Conservation (phyloP, 1,140 invertebrate genomes). For the Aphaenogaster rudis region DNA sequence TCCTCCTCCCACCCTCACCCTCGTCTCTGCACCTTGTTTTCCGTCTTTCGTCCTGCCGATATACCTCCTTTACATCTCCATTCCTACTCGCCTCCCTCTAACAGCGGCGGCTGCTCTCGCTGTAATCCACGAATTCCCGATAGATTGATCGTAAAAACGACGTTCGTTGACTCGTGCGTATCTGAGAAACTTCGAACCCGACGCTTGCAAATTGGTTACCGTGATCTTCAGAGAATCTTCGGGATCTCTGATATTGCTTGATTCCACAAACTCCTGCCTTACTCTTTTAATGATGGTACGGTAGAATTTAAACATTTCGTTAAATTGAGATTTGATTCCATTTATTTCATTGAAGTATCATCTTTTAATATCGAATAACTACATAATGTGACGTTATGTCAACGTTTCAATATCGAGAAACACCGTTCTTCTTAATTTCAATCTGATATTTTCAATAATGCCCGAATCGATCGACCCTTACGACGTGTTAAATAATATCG, state of each 20-base stretch:
- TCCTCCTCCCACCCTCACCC: background rate
- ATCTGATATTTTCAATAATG: background rate
- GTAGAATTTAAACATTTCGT: background rate
- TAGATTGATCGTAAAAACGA: conserved; percentile 75
- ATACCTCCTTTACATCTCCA: conserved; percentile 23
- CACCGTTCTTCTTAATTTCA: background rate
- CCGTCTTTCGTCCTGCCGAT: conserved; percentile 9
- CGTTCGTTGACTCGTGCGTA: conserved; percentile 67
- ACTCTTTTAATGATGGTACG: background rate
- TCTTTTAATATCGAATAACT: background rate
- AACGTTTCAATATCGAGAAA: background rate
- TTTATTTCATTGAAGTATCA: background rate
- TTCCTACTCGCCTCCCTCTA: conserved; percentile 40
- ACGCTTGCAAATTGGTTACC: conserved; percentile 45
- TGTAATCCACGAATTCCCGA: conserved; percentile 70
- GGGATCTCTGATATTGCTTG: background rate
- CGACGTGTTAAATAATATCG: conserved; percentile 32
- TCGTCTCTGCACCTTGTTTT: conserved; percentile 37
- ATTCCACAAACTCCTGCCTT: background rate
- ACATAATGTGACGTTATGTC: background rate
- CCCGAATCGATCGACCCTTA: background rate
- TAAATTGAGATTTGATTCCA: background rate
- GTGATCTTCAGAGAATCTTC: background rate
- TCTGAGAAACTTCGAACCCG: conserved; percentile 24
- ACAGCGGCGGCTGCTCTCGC: background rate